phyloP scores from a whole-genome alignment of 2,797 vertebrate species.

The Pseudomugil gertrudae region DNA sequence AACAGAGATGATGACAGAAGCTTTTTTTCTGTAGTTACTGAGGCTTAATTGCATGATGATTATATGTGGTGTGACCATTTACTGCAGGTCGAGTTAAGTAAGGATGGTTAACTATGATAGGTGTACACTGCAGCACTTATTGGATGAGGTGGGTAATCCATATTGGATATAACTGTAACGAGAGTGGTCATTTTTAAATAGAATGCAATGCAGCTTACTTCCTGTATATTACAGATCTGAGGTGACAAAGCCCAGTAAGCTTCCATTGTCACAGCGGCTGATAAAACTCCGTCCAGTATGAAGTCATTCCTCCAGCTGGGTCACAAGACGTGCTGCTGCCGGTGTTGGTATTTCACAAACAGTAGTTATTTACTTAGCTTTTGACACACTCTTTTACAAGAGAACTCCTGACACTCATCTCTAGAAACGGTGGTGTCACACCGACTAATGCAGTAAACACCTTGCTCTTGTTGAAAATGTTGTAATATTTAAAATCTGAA shows the following conservation, averaged over 20 bases:
- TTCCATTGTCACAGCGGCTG: slow-evolving; percentile 49
- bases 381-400: slow-evolving; percentile 80
- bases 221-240: slow-evolving; percentile 83
- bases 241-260: slow-evolving; percentile 53
- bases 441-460: slow-evolving; percentile 44
- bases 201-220: slow-evolving; percentile 69
- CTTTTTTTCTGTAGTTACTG: slow-evolving; percentile 17
- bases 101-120: slow-evolving; percentile 37
- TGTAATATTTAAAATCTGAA: slow-evolving; percentile 66
- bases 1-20: slow-evolving; percentile 14
- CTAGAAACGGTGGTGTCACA: slow-evolving; percentile 53
- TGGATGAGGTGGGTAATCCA: slow-evolving; percentile 91
- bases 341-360: slow-evolving; percentile 74
- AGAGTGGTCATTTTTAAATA: slow-evolving; percentile 65
- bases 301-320: slow-evolving; percentile 81
- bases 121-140: slow-evolving; percentile 57
- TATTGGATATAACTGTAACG: slow-evolving; percentile 93
- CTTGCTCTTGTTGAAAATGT: slow-evolving; percentile 44
- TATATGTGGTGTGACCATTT: slow-evolving; percentile 51
- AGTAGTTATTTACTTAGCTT: slow-evolving; percentile 64
- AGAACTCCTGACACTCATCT: slow-evolving; percentile 71
- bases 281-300: slow-evolving; percentile 75
- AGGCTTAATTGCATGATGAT: slow-evolving; percentile 18
- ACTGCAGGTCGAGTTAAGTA: slow-evolving; percentile 41
- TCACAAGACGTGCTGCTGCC: slow-evolving; percentile 74